Evolutionary conservation across 2,888 invertebrate species (phyloP).

Genomic region (Amiota communis): DNA sequence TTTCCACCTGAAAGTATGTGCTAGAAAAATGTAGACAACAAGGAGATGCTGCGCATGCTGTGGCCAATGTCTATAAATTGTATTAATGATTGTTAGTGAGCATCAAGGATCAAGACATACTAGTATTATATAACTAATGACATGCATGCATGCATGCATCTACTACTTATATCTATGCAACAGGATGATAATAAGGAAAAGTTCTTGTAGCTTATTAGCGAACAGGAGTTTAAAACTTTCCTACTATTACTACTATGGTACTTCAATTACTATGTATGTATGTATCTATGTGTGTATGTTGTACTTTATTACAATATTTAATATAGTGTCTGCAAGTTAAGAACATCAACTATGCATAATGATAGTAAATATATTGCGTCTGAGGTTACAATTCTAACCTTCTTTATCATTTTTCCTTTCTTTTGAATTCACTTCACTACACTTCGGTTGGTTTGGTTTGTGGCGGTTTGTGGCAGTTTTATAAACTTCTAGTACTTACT

Average conservation of each 20-base stretch:
- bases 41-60: background rate
- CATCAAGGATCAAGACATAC: too few relatives aligned
- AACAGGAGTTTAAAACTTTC: background rate
- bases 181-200: constrained; percentile 55
- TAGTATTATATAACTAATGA: too few relatives aligned
- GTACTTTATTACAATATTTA: too few relatives aligned
- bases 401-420: background rate
- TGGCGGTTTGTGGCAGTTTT: background rate
- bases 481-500: background rate
- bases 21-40: background rate
- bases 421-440: too few relatives aligned
- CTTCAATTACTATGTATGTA: background rate
- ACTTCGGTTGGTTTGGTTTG: background rate
- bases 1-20: too few relatives aligned
- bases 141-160: too few relatives aligned
- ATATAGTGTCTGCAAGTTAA: constrained; percentile 19
- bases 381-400: constrained; percentile 29
- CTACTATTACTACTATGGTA: background rate
- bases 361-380: constrained; percentile 29
- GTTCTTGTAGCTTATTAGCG: constrained; percentile 15
- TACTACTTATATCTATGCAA: constrained; percentile 9
- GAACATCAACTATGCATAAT: background rate
- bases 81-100: constrained; percentile 43
- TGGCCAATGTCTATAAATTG: constrained; percentile 44
- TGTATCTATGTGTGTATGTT: constrained; percentile 29